These are phyloP conservation scores for Ooceraea biroi DNA, from an alignment of 1,140 invertebrate genomes.

Conservation along the genomic window DNA sequence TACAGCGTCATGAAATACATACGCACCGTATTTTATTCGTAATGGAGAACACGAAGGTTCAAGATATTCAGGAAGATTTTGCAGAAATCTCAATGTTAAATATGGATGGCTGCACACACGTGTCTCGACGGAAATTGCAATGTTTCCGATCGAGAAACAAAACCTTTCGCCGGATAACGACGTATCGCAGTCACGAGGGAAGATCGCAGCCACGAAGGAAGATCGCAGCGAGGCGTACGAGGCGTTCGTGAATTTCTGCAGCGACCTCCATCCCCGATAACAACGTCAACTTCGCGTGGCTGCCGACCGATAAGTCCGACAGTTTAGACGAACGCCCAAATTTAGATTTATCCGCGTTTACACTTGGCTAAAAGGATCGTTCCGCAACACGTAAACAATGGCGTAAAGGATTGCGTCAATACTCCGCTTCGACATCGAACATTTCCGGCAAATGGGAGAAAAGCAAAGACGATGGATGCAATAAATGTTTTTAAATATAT, in stretches of 20 bases:
- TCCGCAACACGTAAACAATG: not conserved
- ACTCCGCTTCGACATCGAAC: not conserved
- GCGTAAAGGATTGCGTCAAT: not conserved
- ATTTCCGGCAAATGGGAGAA: not conserved
- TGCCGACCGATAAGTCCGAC: slow-evolving; percentile 37
- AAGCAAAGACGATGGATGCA: not conserved
- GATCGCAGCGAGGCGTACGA: not conserved
- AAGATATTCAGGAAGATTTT: not conserved
- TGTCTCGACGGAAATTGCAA: not conserved
- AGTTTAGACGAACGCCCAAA: slow-evolving; percentile 2
- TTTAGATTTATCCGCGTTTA: slow-evolving; percentile 43
- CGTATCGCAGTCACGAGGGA: slow-evolving; percentile 16
- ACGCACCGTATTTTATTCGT: not conserved
- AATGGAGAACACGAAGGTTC: not conserved
- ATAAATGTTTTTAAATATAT: not conserved
- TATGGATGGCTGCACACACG: not conserved
- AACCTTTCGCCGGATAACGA: slow-evolving; percentile 27
- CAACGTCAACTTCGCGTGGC: slow-evolving; percentile 15
- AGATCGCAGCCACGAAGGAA: slow-evolving; percentile 18
- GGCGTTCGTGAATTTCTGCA: slow-evolving; percentile 53
- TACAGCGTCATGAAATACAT: not conserved
- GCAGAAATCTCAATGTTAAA: slow-evolving; percentile 9
- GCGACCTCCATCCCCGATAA: slow-evolving; percentile 39
- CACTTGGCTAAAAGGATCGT: not conserved
- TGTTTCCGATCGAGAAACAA: slow-evolving; percentile 35